Evolutionary conservation across 2,113 vertebrate genomes (phyloP), one percentile per base, ranked within the genome.

Genomic region (Tylochromis polylepis): DNA sequence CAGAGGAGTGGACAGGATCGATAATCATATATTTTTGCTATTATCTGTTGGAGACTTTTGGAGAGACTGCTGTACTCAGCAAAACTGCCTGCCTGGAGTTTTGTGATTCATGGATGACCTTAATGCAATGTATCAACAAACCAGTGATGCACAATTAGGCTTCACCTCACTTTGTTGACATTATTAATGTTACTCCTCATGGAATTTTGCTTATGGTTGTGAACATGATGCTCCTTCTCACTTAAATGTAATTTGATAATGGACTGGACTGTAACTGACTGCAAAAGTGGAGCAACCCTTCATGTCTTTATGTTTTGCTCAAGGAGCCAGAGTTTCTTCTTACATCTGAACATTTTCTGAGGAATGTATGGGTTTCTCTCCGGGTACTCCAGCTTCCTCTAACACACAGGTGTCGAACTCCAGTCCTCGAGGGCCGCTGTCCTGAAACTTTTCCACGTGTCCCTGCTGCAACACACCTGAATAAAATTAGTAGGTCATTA

Each of bases 1-100:
- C 22, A 72, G 57, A 55, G 38, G 85, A 79, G 29, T 20, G 29
- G 49, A 78, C 31, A 3, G 31, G 67, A 91, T 93, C 85, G 16
- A 90, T 92, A 84, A 90, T 91, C 89, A 91, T 88, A 90, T 89
- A 84, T 83, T 87, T 78, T 70, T 92, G 67, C 57, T 89, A 72
- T 87, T 89, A 60, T 78, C 51, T 59, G 58, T 56, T 18, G 36
- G 84, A 82, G 65, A 67, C 82, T 43, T 84, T 65, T 82, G 34
- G 24, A 83, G 57, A 57, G 29, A 65, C 24, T 75, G 65, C 79
- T 82, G n/a, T 81, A n/a, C 36, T 81, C 86, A 77, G 84, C 72
- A 56, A 82, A 80, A 49, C 27, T 80, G 82, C 59, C 29, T 67
- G 58, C 8, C 41, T 70, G 51, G 75, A 84, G 62, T 81, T 84